A percentile compares a stretch with the other conserved stretches of the same genome.
phyloP scores from a whole-genome alignment of 2,113 vertebrate genomes.

The Vulpes lagopus region DNA sequence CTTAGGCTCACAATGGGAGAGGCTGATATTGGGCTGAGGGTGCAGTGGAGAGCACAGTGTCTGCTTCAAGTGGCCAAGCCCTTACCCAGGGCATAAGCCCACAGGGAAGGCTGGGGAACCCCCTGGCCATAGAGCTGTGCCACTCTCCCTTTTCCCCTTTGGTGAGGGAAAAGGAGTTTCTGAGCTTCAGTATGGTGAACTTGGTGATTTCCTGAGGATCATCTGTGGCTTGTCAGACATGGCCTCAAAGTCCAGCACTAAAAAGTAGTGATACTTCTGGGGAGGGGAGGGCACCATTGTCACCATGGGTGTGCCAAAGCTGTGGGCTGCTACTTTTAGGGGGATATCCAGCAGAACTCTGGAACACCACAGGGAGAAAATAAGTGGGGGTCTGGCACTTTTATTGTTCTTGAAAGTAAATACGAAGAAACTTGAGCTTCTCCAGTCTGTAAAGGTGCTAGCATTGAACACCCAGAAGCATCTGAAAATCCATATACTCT shows the following conservation, averaged over 20 bases:
- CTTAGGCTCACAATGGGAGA: constrained; percentile 66
- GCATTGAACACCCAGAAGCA: constrained; percentile 90
- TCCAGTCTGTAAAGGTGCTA: constrained; percentile 86
- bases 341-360: constrained; percentile 86
- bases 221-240: constrained; percentile 90
- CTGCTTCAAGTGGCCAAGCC: constrained; percentile 71
- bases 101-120: constrained; percentile 62
- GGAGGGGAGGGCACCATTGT: constrained; percentile 90
- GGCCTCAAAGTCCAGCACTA: constrained; percentile 92
- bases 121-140: constrained; percentile 69
- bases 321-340: constrained; percentile 90
- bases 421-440: constrained; percentile 85
- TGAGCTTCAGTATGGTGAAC: not conserved
- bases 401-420: constrained; percentile 86
- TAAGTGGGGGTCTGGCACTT: constrained; percentile 80
- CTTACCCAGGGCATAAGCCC: constrained; percentile 54
- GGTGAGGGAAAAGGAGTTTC: constrained; percentile 68
- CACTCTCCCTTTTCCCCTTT: constrained; percentile 72
- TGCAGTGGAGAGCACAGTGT: constrained; percentile 41
- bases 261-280: constrained; percentile 91
- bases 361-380: constrained; percentile 83
- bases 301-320: constrained; percentile 89
- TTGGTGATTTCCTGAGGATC: constrained; percentile 86
- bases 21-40: constrained; percentile 69
- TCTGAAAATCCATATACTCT: constrained; percentile 84